Base-by-base conservation (phyloP, 2,888 invertebrate genomes). In the Epinotia brunnichana region DNA sequence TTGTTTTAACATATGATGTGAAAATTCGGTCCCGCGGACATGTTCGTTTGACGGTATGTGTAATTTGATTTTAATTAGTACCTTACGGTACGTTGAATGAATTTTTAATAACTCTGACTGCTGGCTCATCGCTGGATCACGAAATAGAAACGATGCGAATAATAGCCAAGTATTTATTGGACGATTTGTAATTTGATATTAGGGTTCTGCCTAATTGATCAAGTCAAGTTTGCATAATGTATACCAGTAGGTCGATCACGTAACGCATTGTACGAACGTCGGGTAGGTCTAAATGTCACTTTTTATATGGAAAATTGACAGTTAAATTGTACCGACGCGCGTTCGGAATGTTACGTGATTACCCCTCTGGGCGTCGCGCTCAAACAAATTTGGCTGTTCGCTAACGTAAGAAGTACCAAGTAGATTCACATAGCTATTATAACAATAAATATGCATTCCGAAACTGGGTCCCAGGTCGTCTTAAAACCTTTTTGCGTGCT, bases 1-100 rank as follows among this genome's bases (percentile, higher is more conserved):
- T 92, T 92, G 92, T 92, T 89, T 90, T 87, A 87, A 85, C 84
- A 89, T 77, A 78, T 80, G 79, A 83, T 91, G 91, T 87, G 91
- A 90, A 88, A 89, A 90, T 87, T 85, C 82, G 80, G 88, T 86
- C 83, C 83, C 81, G 82, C 82, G 77, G 80, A 81, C 80, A 80
- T 86, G 87, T 87, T 89, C 87, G 85, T 83, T 82, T 85, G 84
- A 86, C 84, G 84, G 87, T 83, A 84, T 85, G 77, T 82, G 78
- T 87, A 88, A 89, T 89, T 88, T 83, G 83, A 80, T 86, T 89
- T 86, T 90, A 90, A 91, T 91, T 90, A 84, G 81, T 81, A 78
- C 73, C 70, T 78, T 79, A 75, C 74, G 76, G 59, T 59, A 72
- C 74, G 76, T 13, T 21, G 5, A 57, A 62, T 68, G 56, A 62